Evolutionary conservation across 2,113 vertebrate species (phyloP).

Genomic region (Limanda limanda): DNA sequence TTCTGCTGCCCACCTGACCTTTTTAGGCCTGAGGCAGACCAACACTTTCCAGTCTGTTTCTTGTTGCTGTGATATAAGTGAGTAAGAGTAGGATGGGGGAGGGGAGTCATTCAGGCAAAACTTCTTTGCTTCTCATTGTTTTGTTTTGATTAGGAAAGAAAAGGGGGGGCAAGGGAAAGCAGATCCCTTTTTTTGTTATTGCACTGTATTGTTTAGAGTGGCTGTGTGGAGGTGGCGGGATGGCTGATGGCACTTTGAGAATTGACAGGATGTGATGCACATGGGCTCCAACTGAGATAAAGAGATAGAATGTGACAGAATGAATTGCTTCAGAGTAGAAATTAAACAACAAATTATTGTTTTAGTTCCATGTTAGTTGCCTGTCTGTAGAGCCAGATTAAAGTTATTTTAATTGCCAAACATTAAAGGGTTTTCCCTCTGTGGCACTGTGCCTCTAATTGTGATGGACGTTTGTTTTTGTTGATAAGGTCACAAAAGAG

Average conservation of each 20-base stretch:
- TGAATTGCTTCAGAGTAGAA: not conserved
- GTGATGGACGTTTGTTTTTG: conserved; percentile 39
- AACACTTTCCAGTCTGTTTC: not conserved
- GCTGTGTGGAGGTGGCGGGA: conserved; percentile 10
- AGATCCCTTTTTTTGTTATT: conserved; percentile 53
- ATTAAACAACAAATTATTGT: conserved; percentile 9
- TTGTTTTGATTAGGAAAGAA: conserved; percentile 32
- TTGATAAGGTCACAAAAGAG: conserved; percentile 55
- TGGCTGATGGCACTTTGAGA: not conserved
- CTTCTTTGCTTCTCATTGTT: conserved; percentile 47
- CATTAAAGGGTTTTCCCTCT: conserved; percentile 10
- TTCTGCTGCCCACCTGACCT: conserved; percentile 37
- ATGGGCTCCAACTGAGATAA: not conserved
- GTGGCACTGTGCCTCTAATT: conserved; percentile 42
- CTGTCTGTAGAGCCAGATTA: conserved; percentile 29
- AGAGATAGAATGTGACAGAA: not conserved
- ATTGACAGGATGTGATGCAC: not conserved
- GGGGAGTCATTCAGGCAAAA: conserved; percentile 19
- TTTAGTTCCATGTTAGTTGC: not conserved
- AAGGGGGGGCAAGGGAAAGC: conserved; percentile 40
- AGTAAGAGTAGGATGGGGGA: not conserved
- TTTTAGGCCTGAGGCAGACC: conserved; percentile 20
- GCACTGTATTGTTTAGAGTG: conserved; percentile 29
- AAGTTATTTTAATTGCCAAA: conserved; percentile 50
- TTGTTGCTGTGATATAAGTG: not conserved